phyloP scores from a whole-genome alignment of 2,888 invertebrate genomes.

The Eupeodes luniger region DNA sequence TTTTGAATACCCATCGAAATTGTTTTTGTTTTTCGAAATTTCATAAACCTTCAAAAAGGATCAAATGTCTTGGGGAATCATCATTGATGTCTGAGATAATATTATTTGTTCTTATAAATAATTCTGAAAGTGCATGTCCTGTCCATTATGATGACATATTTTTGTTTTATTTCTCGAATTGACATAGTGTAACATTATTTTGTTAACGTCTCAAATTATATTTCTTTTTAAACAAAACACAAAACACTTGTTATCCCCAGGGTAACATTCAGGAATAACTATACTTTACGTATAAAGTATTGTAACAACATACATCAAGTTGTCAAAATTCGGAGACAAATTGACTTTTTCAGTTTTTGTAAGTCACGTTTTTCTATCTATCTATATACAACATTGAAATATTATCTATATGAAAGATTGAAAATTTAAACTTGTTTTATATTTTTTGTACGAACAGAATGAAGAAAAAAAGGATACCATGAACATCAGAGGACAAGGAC shows the following conservation, averaged over 20 bases:
- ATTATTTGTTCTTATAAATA: not conserved
- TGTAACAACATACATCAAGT: not conserved
- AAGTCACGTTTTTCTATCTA: slow-evolving; percentile 11
- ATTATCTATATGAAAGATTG: not conserved
- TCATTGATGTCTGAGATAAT: not conserved
- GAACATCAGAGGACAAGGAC: not conserved
- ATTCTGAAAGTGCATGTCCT: not conserved
- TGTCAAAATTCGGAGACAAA: not conserved
- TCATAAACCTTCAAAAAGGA: slow-evolving; percentile 11
- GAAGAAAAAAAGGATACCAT: not conserved
- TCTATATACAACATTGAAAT: not conserved
- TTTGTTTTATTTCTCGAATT: too few species aligned
- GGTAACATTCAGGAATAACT: not conserved
- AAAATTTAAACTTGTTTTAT: not conserved
- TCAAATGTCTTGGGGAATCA: not conserved
- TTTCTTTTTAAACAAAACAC: not conserved
- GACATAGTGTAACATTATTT: too few species aligned
- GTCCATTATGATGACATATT: not conserved
- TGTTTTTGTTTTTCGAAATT: not conserved
- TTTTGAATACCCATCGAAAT: not conserved
- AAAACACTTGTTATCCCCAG: not conserved
- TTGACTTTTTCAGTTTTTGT: not conserved
- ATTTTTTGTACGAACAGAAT: not conserved
- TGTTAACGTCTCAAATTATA: too few species aligned
- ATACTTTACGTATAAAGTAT: not conserved